Percentiles rank a stretch among this genome's conserved stretches.
phyloP scores from a whole-genome alignment of 2,113 vertebrate genomes.

The Charadrius vociferus region DNA sequence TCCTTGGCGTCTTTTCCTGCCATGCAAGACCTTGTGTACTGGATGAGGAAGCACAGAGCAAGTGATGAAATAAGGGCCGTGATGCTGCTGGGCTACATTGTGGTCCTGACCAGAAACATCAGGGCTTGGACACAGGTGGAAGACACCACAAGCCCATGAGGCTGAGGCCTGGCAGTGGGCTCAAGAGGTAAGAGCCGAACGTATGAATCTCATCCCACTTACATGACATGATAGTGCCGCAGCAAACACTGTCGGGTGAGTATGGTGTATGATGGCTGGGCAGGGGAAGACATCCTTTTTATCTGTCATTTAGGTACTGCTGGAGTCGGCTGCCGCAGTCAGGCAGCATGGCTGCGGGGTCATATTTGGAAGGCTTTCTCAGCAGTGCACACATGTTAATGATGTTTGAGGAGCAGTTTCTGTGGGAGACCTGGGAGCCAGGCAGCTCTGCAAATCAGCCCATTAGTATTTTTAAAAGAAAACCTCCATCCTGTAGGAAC shows the following conservation, averaged over 20 bases:
- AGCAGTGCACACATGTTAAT: constrained; percentile 21
- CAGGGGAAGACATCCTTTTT: not conserved
- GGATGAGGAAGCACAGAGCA: not conserved
- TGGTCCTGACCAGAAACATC: not conserved
- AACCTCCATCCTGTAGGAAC: constrained; percentile 27
- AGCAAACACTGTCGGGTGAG: accelerated
- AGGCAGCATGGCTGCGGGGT: not conserved
- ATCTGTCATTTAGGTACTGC: not conserved
- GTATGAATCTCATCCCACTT: not conserved
- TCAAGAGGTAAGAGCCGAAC: accelerated
- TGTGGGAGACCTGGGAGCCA: constrained; percentile 18
- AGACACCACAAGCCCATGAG: not conserved
- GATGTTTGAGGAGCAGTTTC: constrained; percentile 31
- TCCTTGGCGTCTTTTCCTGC: not conserved
- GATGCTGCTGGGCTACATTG: not conserved
- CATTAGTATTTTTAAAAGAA: constrained; percentile 51
- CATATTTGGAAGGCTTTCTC: not conserved
- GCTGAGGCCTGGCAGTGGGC: not conserved
- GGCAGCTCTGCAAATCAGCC: constrained; percentile 29
- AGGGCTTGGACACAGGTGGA: not conserved
- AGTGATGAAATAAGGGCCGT: not conserved
- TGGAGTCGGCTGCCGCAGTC: not conserved
- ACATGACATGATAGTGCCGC: accelerated
- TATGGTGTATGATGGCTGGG: not conserved
- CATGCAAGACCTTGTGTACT: accelerated